Percentiles rank a stretch among this genome's conserved stretches.
These are phyloP conservation scores for Drosophila sproati DNA, from an alignment of 1,140 invertebrate genomes.

Conservation along the genomic window DNA sequence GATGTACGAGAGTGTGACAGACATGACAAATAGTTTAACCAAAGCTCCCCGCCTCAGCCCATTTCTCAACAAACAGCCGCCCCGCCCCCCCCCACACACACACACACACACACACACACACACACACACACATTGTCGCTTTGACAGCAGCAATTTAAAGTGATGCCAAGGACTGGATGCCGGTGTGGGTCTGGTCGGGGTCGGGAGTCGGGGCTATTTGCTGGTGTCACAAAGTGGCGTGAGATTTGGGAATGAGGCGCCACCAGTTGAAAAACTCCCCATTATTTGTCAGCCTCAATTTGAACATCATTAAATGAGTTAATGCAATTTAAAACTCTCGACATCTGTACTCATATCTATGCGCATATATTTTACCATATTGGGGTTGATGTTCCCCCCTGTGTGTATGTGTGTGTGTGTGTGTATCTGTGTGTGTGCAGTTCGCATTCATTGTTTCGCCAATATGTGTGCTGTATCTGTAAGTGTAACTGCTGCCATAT, in stretches of 20 bases:
- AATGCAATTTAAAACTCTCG: conserved; percentile 77
- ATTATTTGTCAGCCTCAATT: conserved; percentile 66
- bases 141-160: conserved; percentile 80
- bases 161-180: conserved; percentile 43
- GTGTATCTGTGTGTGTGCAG: background rate
- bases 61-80: background rate
- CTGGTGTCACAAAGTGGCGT: conserved; percentile 55
- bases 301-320: conserved; percentile 79
- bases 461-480: conserved; percentile 21
- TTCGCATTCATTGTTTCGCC: conserved; percentile 23
- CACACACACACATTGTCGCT: conserved; percentile 35
- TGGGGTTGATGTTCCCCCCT: conserved; percentile 2
- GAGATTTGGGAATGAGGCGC: conserved; percentile 44
- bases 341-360: conserved; percentile 61
- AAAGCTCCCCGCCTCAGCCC: background rate
- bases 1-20: conserved; percentile 79
- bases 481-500: conserved; percentile 10
- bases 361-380: conserved; percentile 35
- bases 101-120: conserved; percentile 3
- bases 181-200: background rate
- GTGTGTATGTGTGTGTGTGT: conserved; percentile 2
- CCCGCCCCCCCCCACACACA: no score
- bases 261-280: conserved; percentile 32
- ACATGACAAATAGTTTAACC: conserved; percentile 75
- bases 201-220: background rate